phyloP scores from a whole-genome alignment of 2,113 vertebrate genomes.

The Telmatochromis sp. region DNA sequence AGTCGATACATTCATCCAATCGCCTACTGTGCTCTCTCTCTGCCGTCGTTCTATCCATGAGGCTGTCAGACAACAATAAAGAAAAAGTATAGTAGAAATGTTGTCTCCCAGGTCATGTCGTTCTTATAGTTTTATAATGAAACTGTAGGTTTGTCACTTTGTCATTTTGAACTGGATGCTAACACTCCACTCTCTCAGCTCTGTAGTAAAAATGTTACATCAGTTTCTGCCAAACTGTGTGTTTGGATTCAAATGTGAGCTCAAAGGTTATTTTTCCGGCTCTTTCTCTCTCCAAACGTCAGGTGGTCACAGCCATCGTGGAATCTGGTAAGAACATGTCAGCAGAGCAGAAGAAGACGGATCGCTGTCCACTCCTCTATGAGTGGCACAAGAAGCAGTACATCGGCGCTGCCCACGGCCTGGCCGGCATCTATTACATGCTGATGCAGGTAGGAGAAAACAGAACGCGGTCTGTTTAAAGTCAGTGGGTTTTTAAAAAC shows the following conservation, averaged over 20 bases:
- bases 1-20: not conserved
- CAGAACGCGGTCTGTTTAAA: not conserved
- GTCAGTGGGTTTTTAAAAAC: not conserved
- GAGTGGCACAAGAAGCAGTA: constrained; percentile 98
- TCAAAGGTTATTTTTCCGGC: accelerated
- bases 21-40: not conserved
- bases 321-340: constrained; percentile 88
- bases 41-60: not conserved
- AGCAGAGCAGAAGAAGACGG: constrained; percentile 82
- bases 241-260: not conserved
- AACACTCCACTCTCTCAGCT: not conserved
- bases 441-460: constrained; percentile 82
- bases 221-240: not conserved
- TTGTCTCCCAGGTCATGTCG: not conserved
- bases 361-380: constrained; percentile 90
- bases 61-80: not conserved
- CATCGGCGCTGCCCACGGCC: constrained; percentile 89
- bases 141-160: not conserved
- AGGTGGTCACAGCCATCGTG: constrained; percentile 85
- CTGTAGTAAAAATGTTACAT: not conserved
- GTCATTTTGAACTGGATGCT: not conserved
- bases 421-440: constrained; percentile 90
- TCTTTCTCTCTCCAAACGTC: not conserved
- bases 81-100: not conserved
- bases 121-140: not conserved